Percentiles rank a stretch among this genome's conserved stretches.
Evolutionary conservation across 1,140 invertebrate species (phyloP).

Genomic region (Trichonephila clavata): DNA sequence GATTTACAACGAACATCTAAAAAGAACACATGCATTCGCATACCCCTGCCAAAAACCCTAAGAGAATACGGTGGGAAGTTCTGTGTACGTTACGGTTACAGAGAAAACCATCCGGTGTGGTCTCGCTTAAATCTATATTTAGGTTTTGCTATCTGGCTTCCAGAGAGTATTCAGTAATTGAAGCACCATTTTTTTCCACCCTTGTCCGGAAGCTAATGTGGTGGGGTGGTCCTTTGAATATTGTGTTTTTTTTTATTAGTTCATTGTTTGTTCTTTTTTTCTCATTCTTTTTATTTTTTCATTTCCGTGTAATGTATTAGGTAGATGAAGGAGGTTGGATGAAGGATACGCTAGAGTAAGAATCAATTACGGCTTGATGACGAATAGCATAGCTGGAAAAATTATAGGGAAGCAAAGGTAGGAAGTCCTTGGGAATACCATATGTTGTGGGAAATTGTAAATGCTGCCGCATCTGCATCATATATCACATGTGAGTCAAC

Average conservation of each 20-base stretch:
- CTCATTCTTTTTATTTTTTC: background rate
- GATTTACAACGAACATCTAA: slow-evolving; percentile 26
- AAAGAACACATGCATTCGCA: slow-evolving; percentile 6
- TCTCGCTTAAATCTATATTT: slow-evolving; percentile 31
- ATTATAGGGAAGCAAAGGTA: background rate
- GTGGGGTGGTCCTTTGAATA: background rate
- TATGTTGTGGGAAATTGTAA: background rate
- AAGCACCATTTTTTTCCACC: background rate
- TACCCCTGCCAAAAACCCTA: background rate
- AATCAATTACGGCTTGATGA: background rate
- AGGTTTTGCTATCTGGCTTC: background rate
- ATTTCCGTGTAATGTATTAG: slow-evolving; percentile 1
- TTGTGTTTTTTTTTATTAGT: background rate
- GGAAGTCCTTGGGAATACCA: background rate
- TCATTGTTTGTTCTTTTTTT: background rate
- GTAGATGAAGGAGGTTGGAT: background rate
- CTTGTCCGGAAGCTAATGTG: slow-evolving; percentile 9
- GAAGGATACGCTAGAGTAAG: slow-evolving; percentile 3
- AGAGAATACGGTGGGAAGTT: slow-evolving; percentile 30
- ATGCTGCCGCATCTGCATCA: background rate
- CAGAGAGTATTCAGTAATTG: slow-evolving; percentile 30
- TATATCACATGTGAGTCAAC: background rate
- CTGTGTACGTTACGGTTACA: slow-evolving; percentile 45
- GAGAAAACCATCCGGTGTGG: slow-evolving; percentile 17
- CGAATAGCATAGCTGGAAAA: background rate